phyloP scores from a whole-genome alignment of 2,113 vertebrate genomes.

The Panthera uncia region DNA sequence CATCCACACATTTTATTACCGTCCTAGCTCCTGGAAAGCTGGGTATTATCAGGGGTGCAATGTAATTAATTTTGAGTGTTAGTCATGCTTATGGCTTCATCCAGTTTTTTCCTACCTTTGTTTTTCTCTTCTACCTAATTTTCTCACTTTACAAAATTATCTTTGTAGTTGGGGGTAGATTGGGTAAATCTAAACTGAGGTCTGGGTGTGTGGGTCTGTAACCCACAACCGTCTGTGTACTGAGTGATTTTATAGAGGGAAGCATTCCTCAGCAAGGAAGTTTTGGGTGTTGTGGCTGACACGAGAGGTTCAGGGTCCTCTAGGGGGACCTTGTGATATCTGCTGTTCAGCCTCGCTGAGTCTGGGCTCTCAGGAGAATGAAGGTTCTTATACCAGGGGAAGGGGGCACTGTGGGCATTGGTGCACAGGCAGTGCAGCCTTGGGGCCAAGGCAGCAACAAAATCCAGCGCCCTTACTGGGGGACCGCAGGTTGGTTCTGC shows the following conservation, averaged over 20 bases:
- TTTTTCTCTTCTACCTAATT: not conserved
- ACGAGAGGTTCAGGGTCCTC: not conserved
- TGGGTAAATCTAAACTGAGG: not conserved
- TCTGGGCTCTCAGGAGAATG: not conserved
- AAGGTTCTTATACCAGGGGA: not conserved
- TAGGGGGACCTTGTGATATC: not conserved
- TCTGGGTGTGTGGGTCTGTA: not conserved
- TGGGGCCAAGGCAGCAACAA: accelerated
- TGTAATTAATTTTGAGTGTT: not conserved
- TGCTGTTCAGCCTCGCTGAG: not conserved
- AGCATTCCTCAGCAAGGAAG: not conserved
- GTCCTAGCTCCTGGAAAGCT: not conserved
- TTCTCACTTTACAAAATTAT: not conserved
- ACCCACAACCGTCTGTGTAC: not conserved
- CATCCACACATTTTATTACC: not conserved
- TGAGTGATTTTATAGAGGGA: not conserved
- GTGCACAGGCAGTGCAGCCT: accelerated
- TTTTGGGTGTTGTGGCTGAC: not conserved
- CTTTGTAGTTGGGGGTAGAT: not conserved
- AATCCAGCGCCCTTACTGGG: not conserved
- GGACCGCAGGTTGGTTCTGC: not conserved
- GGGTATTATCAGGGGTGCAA: not conserved
- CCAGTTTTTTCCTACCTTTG: not conserved
- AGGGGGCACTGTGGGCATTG: not conserved
- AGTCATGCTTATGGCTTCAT: not conserved